Conservation (phyloP, 2,888 invertebrate species). For the Andrena minutula region DNA sequence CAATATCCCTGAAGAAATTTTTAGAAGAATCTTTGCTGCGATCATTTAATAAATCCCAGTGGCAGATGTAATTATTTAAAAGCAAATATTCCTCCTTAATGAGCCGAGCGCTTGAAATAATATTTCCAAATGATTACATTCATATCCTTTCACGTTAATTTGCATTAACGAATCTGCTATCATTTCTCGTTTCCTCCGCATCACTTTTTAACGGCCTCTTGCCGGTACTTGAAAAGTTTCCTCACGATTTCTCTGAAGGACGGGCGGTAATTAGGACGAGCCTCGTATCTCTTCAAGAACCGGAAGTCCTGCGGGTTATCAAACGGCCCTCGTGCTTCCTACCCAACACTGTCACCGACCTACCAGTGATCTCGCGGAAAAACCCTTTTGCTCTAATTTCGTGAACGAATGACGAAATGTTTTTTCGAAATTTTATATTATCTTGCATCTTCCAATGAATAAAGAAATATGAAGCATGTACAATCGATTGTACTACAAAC, state of each 20-base stretch:
- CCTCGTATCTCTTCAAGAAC: constrained; percentile 71
- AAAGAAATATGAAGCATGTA: too few relatives aligned
- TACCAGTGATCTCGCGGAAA: constrained; percentile 15
- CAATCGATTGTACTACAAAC: too few relatives aligned
- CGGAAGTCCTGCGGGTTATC: constrained; percentile 75
- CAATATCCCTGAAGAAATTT: constrained; percentile 38
- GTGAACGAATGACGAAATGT: neutral
- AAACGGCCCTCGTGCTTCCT: constrained; percentile 72
- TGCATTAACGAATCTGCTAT: constrained; percentile 49
- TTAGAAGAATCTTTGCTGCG: neutral
- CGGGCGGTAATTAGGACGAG: constrained; percentile 74
- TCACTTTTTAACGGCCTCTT: constrained; percentile 65
- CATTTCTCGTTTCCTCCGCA: constrained; percentile 50
- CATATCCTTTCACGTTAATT: constrained; percentile 29
- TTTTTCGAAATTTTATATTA: neutral
- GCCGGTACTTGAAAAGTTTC: constrained; percentile 65
- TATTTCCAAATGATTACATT: constrained; percentile 12
- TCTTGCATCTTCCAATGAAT: neutral
- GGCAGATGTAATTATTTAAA: too few relatives aligned
- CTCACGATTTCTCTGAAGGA: constrained; percentile 67
- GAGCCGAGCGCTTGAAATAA: neutral
- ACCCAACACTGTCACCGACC: constrained; percentile 49
- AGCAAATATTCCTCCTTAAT: neutral
- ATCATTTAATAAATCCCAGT: too few relatives aligned
- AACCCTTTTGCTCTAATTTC: constrained; percentile 17